phyloP scores from a whole-genome alignment of 2,113 vertebrate genomes.

The Hypocryptadius cinnamomeus region DNA sequence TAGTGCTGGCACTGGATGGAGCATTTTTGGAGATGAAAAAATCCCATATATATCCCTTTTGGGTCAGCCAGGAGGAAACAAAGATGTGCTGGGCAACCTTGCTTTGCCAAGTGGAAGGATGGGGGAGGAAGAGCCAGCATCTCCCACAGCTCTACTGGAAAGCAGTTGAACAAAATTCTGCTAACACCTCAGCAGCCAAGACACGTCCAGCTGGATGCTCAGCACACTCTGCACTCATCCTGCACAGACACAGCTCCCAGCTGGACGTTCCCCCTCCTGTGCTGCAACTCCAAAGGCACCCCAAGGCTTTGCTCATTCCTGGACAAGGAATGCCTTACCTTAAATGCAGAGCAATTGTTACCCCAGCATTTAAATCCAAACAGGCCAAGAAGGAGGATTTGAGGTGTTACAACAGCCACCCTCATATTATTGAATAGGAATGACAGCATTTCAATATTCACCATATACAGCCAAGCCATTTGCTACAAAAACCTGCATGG shows the following conservation, averaged over 20 bases:
- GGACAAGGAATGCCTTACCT: neutral
- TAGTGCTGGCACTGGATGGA: neutral
- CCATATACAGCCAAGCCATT: neutral
- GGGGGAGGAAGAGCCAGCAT: neutral
- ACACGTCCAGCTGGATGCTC: neutral
- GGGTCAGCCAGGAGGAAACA: neutral
- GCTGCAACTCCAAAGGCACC: neutral
- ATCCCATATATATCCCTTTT: neutral
- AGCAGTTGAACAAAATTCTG: neutral
- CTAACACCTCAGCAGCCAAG: neutral
- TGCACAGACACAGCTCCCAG: neutral
- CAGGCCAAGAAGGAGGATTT: neutral
- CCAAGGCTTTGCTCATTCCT: neutral
- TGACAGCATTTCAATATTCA: neutral
- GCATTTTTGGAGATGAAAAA: neutral
- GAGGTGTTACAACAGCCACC: neutral
- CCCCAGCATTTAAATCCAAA: neutral
- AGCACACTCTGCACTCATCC: neutral
- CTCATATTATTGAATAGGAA: neutral
- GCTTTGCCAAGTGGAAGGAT: neutral
- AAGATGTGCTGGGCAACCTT: neutral
- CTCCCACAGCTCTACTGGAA: neutral
- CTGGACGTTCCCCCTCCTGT: neutral
- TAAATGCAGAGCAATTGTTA: neutral
- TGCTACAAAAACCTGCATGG: neutral